Evolutionary conservation across 2,888 invertebrate genomes (phyloP).

Genomic region (Xestoiulus laeticollis): DNA sequence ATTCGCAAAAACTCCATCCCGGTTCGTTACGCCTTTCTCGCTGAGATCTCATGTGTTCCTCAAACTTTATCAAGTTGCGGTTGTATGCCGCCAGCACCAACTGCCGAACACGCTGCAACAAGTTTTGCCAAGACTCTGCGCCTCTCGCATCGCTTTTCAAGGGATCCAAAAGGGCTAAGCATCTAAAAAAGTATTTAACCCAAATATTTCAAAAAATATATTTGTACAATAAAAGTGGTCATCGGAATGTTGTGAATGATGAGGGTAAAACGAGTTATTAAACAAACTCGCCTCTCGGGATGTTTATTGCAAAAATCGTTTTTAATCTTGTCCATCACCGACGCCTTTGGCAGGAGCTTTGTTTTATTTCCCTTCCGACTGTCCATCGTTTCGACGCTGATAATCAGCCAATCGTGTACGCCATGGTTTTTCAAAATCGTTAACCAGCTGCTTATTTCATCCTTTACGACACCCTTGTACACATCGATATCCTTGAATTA

Average conservation of each 20-base stretch:
- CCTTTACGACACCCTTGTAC: constrained; percentile 86
- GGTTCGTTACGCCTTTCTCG: constrained; percentile 88
- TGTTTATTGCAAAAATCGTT: constrained; percentile 93
- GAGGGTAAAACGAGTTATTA: constrained; percentile 41
- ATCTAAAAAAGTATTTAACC: constrained; percentile 73
- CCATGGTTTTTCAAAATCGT: constrained; percentile 78
- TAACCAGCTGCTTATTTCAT: constrained; percentile 89
- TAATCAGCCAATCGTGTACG: constrained; percentile 89
- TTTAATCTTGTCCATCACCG: constrained; percentile 92
- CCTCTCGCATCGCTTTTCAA: constrained; percentile 87
- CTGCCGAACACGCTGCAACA: constrained; percentile 83
- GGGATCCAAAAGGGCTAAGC: constrained; percentile 90
- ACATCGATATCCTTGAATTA: constrained; percentile 85
- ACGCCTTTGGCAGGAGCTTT: constrained; percentile 89
- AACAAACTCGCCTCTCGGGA: constrained; percentile 70
- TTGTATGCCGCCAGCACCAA: constrained; percentile 87
- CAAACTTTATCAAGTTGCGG: constrained; percentile 74
- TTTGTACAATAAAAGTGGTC: background rate
- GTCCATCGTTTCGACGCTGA: constrained; percentile 91
- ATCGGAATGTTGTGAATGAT: background rate
- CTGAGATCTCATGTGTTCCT: constrained; percentile 65
- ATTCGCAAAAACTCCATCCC: constrained; percentile 94
- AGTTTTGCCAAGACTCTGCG: constrained; percentile 87
- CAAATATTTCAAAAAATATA: background rate
- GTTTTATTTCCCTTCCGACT: constrained; percentile 80